Evolutionary conservation across 2,888 invertebrate species (phyloP), one percentile per base, ranked within the genome.

Genomic region (Tetranychus piercei): DNA sequence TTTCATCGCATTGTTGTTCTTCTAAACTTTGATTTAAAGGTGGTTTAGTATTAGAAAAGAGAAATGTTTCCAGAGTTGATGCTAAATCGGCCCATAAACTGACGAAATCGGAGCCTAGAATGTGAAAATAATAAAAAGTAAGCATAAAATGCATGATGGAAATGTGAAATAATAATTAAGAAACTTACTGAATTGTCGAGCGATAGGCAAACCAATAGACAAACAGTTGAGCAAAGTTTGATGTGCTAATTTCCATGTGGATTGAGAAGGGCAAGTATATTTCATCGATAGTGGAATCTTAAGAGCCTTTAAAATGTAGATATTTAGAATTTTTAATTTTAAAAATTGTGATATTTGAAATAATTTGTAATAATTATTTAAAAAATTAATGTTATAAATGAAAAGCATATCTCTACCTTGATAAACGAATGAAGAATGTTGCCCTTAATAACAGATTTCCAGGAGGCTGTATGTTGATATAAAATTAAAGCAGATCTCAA

Each of bases 151-250:
- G 34, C 34, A 34, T 4, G 34, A 34, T 34, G 34, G 18, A 66
- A 73, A 23, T 18, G 3, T 66, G 15, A 23, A 69, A 23, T 22
- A 67, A 1, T 8, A 22, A 9, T 22, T 11, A 8, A 23, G 20
- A 11, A 23, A 86, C 77, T 88, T 88, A 65, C 91, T 88, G 78
- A 85, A 81, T 77, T 88, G 88, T 79, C 93, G 86, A 43, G 94
- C 94, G 34, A 95, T 85, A 7, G 94, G 94, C 67, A 97, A 84
- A 0, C 93, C 94, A 1, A 90, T 88, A 78, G 89, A 88, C 77
- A 96, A 84, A 34, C 93, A 88, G 79, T 88, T 86, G 75, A 90
- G 85, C 74, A 93, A 84, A 80, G 90, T 88, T 74, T 87, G 87
- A 64, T 91, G 89, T 18, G 90, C 89, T 78, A 91, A 82, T 82